Percentiles rank a stretch among this genome's conserved stretches.
Evolutionary conservation across 2,113 vertebrate species (phyloP).

Genomic region (Sphyrna mokarran): DNA sequence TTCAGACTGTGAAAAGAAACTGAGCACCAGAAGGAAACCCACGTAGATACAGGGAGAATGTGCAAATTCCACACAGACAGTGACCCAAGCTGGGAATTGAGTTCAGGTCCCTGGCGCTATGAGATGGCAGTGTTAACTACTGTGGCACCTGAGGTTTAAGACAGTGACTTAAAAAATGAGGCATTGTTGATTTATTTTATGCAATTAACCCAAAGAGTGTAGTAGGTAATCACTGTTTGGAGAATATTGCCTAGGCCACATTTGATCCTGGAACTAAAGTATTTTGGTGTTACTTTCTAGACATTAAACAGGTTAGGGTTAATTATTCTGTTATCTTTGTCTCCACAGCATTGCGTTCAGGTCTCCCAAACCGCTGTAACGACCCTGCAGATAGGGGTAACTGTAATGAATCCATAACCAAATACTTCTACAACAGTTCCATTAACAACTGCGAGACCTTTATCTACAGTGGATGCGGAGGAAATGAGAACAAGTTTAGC

Average conservation of each 20-base stretch:
- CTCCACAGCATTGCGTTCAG: neutral
- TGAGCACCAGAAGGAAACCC: too few relatives aligned
- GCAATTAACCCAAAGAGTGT: too few relatives aligned
- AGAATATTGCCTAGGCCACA: neutral
- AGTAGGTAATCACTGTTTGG: neutral
- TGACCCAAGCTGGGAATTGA: too few relatives aligned
- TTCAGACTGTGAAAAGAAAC: too few relatives aligned
- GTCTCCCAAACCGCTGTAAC: conserved; percentile 53
- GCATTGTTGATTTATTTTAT: neutral
- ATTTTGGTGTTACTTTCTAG: conserved; percentile 1
- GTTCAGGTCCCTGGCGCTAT: too few relatives aligned
- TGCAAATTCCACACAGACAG: too few relatives aligned
- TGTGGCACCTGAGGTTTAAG: too few relatives aligned
- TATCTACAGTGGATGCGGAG: conserved; percentile 76
- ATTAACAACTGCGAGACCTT: conserved; percentile 63
- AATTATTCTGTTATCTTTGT: neutral
- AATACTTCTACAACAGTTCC: conserved; percentile 62
- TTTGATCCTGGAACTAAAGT: neutral
- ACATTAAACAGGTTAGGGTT: neutral
- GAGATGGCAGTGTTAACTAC: too few relatives aligned
- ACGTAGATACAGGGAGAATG: too few relatives aligned
- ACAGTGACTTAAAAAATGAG: neutral
- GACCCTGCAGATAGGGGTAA: conserved; percentile 57
- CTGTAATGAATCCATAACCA: conserved; percentile 54
- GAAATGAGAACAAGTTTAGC: conserved; percentile 81